Percentiles rank a stretch among this genome's conserved stretches.
Conservation (phyloP, 1,140 invertebrate genomes). For the Dolichoris vasculosae region DNA sequence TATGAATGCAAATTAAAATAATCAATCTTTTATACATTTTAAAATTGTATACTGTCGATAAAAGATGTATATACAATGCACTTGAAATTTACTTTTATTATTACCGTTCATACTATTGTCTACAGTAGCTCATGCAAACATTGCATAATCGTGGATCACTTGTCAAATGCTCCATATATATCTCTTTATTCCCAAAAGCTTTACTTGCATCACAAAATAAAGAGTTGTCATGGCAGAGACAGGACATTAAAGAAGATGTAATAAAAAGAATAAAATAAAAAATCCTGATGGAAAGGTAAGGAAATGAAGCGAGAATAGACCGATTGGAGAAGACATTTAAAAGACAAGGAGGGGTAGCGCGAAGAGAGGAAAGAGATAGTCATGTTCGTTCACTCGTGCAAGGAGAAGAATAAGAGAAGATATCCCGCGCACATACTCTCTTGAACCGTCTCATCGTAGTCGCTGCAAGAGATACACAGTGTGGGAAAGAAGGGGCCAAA, state of each 20-base stretch:
- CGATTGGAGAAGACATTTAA: slow-evolving; percentile 48
- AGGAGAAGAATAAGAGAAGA: slow-evolving; percentile 51
- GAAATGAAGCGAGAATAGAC: slow-evolving; percentile 49
- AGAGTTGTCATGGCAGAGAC: slow-evolving; percentile 44
- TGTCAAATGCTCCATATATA: slow-evolving; percentile 12
- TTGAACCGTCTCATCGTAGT: slow-evolving; percentile 41
- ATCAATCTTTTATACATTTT: background rate
- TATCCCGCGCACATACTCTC: slow-evolving; percentile 51
- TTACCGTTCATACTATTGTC: background rate
- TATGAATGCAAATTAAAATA: background rate
- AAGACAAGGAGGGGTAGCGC: slow-evolving; percentile 2
- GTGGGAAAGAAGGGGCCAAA: slow-evolving; percentile 63
- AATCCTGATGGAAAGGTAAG: slow-evolving; percentile 12
- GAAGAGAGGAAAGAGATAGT: slow-evolving; percentile 22
- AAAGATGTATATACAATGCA: background rate
- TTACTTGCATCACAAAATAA: slow-evolving; percentile 47
- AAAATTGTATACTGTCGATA: background rate
- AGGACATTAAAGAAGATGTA: slow-evolving; percentile 51
- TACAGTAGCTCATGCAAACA: background rate
- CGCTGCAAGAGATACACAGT: slow-evolving; percentile 56
- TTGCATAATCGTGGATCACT: slow-evolving; percentile 15
- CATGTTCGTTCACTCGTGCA: slow-evolving; percentile 9
- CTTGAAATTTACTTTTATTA: background rate
- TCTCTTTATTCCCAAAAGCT: slow-evolving; percentile 39
- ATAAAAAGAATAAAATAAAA: slow-evolving; percentile 44